Percentiles rank a stretch among this genome's conserved stretches.
Evolutionary conservation across 1,140 invertebrate species (phyloP).

Genomic region (Drosophila orosa): DNA sequence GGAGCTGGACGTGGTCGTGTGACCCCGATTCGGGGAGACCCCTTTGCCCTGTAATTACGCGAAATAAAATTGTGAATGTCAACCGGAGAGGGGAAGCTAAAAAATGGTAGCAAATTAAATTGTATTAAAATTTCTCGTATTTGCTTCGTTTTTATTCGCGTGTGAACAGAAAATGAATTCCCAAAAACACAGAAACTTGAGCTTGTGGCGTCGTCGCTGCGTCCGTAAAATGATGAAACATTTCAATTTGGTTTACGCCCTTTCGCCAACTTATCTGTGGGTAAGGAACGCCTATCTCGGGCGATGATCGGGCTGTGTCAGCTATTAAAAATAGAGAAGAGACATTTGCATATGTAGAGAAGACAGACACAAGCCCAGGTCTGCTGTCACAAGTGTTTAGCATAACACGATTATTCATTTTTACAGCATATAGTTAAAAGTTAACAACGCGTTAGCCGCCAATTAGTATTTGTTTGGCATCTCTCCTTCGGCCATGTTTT

Average conservation of each 20-base stretch:
- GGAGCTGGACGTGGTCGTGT: constrained; percentile 33
- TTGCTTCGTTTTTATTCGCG: constrained; percentile 43
- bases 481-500: constrained; percentile 39
- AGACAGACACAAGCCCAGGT: constrained; percentile 20
- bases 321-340: constrained; percentile 44
- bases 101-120: constrained; percentile 75
- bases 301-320: constrained; percentile 38
- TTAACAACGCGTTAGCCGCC: constrained; percentile 53
- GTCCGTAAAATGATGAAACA: constrained; percentile 55
- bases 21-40: constrained; percentile 65
- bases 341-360: constrained; percentile 50
- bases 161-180: constrained; percentile 57
- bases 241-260: constrained; percentile 61
- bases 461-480: constrained; percentile 60
- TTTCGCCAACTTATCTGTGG: constrained; percentile 25
- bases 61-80: constrained; percentile 77
- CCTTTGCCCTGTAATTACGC: constrained; percentile 64
- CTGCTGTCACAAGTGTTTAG: constrained; percentile 60
- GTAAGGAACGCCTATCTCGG: constrained; percentile 40
- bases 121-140: constrained; percentile 73
- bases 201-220: constrained; percentile 10
- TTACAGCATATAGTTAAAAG: constrained; percentile 59
- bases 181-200: constrained; percentile 34
- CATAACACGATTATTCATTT: constrained; percentile 66
- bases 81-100: constrained; percentile 47